phyloP scores from a whole-genome alignment of 64 coral and sea anemone species.

The Montipora efflorescens region DNA sequence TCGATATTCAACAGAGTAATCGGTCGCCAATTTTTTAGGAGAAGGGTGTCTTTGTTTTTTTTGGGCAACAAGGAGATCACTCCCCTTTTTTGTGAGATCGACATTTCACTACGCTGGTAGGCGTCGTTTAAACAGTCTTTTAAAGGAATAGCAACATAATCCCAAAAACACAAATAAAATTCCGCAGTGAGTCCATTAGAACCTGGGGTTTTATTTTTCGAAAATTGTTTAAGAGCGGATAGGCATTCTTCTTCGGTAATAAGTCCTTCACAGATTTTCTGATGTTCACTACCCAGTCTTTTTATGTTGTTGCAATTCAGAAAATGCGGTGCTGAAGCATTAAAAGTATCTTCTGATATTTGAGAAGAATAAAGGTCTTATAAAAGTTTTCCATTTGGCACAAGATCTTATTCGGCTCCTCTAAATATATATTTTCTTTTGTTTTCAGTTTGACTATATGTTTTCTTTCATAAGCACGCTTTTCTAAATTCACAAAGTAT shows the following conservation, averaged over 20 bases:
- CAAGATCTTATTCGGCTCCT: neutral
- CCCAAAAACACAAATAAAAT: too few relatives aligned
- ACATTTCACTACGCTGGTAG: too few relatives aligned
- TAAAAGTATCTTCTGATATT: neutral
- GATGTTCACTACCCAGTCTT: neutral
- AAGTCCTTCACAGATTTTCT: neutral
- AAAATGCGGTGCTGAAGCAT: neutral
- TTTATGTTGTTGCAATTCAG: neutral
- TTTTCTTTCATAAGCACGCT: neutral
- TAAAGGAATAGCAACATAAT: too few relatives aligned
- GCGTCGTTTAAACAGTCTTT: too few relatives aligned
- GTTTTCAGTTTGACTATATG: neutral
- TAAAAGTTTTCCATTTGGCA: neutral
- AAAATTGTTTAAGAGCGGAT: neutral
- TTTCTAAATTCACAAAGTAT: neutral
- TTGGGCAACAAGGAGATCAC: too few relatives aligned
- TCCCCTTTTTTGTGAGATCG: too few relatives aligned
- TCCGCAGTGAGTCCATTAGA: too few relatives aligned
- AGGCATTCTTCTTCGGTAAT: neutral
- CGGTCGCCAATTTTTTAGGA: too few relatives aligned
- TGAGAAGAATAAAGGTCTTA: neutral
- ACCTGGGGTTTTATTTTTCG: neutral
- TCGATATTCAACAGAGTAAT: too few relatives aligned
- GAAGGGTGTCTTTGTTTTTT: too few relatives aligned
- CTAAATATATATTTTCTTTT: neutral